Evolutionary conservation across 1,140 invertebrate genomes (phyloP).

Genomic region (Zaprionus taronus): DNA sequence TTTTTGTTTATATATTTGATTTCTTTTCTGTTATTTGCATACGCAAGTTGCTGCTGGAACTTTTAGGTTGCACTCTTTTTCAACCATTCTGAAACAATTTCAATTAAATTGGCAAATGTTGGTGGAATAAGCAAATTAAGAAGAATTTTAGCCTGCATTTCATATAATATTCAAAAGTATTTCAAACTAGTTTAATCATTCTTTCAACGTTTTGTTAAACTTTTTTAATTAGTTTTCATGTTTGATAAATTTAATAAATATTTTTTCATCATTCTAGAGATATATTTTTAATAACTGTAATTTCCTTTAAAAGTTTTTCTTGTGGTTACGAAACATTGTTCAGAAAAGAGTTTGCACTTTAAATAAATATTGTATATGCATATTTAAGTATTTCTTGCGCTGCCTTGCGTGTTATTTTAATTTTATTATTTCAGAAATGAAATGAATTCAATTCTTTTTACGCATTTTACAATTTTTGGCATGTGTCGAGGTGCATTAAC

Average conservation of each 20-base stretch:
- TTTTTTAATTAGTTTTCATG: not conserved
- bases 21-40: not conserved
- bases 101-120: not conserved
- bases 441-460: conserved; percentile 2
- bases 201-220: not conserved
- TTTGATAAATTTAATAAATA: too few species aligned
- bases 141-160: not conserved
- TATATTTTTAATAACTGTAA: not conserved
- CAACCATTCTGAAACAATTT: not conserved
- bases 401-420: not conserved
- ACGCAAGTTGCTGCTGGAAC: not conserved
- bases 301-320: not conserved
- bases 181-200: not conserved
- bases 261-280: not conserved
- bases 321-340: not conserved
- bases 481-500: conserved; percentile 2
- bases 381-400: not conserved
- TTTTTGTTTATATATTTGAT: not conserved
- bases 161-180: not conserved
- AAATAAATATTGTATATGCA: not conserved
- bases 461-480: conserved; percentile 17
- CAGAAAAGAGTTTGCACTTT: not conserved
- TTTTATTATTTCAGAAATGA: not conserved
- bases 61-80: not conserved
- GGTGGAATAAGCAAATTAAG: not conserved